Base-by-base conservation (phyloP, 2,113 vertebrate genomes). In the Brachyistius frenatus region DNA sequence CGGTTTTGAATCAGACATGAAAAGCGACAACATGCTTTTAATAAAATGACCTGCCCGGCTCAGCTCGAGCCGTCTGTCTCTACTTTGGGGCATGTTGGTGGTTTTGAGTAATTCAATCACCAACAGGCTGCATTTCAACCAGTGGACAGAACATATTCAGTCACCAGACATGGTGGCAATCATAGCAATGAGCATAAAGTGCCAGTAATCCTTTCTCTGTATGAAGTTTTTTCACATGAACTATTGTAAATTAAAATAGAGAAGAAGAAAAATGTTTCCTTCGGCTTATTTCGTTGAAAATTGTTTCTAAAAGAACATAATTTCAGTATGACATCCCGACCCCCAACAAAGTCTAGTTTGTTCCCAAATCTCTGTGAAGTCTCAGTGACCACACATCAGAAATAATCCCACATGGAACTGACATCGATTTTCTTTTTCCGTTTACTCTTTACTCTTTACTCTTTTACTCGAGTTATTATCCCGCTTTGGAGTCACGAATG, bases 31-130 rank as follows among this genome's bases (percentile, higher is more conserved):
- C 71, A 72, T 88, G 84, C 79, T 84, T 87, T 86, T 69, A 86
- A 91, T 86, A 84, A 87, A 85, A 73, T 74, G 83, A 90, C 88
- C 87, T 81, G 85, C 66, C 55, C 7, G 23, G 67, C 58, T 73
- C 7, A 16, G 67, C 58, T 73, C 6, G 49, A 86, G 65, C n/a
- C 81, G 76, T 86, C 84, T 81, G 69, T 62, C 80, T 90, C 70
- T 86, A 55, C 81, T 84, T 74, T 85, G 68, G 73, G 86, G 77
- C 78, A 85, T 66, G 79, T 86, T 68, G 86, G 87, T 81, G 88
- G 89, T 87, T 93, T 88, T 63, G 64, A 86, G 70, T 84, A 83
- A 90, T 88, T 76, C 44, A 85, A 89, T 84, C 87, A 30, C 84
- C 80, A 79, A 84, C 88, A 78, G 76, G 77, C 84, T 86, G 67